Evolutionary conservation across 2,797 vertebrate species (phyloP).

Genomic region (Avahi laniger): DNA sequence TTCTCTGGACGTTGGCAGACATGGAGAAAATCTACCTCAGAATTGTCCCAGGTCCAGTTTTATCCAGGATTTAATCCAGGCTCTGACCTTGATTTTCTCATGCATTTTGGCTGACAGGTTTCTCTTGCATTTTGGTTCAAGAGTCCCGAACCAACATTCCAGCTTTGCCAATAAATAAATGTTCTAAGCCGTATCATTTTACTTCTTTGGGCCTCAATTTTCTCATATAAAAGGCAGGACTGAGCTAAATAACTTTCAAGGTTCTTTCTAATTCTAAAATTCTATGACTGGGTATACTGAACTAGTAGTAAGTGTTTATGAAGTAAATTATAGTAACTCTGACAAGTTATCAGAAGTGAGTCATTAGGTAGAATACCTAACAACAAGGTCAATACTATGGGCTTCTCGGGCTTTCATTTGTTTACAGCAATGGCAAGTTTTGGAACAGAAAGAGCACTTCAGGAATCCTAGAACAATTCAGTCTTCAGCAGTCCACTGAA

Average conservation of each 20-base stretch:
- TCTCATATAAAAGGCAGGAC: neutral
- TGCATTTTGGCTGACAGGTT: neutral
- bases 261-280: conserved; percentile 4
- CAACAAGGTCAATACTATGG: neutral
- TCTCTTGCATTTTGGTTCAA: neutral
- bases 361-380: neutral
- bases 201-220: conserved; percentile 18
- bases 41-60: neutral
- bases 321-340: conserved; percentile 2
- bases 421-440: neutral
- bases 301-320: neutral
- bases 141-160: neutral
- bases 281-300: neutral
- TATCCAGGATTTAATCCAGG: neutral
- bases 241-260: neutral
- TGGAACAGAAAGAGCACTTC: neutral
- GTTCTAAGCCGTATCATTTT: neutral
- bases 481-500: neutral
- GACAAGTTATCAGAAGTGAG: neutral
- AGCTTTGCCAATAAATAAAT: conserved; percentile 17
- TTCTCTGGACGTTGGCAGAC: neutral
- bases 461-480: neutral
- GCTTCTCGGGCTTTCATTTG: neutral
- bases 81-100: neutral
- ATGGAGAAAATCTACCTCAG: conserved; percentile 8